A percentile compares a stretch with the other conserved stretches of the same genome.
Conservation (phyloP, 2,113 vertebrate species). For the Eulemur macaco region DNA sequence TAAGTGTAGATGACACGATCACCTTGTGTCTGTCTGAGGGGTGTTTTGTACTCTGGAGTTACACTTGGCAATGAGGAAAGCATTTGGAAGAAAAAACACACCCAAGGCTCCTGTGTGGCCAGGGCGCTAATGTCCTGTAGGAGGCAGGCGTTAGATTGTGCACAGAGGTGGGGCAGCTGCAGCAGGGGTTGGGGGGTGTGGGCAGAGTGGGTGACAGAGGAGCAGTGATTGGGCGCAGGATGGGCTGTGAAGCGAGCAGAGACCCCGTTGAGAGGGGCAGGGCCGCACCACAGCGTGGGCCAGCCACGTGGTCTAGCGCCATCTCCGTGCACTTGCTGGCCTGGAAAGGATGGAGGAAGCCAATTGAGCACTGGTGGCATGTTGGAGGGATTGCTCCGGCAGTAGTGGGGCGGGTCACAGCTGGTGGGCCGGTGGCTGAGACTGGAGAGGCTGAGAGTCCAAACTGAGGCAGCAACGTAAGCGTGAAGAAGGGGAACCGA, state of each 20-base stretch:
- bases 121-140: fast-evolving
- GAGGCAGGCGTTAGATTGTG: neutral
- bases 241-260: neutral
- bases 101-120: neutral
- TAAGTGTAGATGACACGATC: neutral
- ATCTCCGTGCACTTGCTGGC: neutral
- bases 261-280: neutral
- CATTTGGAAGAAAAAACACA: neutral
- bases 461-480: neutral
- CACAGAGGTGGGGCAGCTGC: neutral
- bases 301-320: neutral
- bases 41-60: neutral
- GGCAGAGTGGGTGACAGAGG: neutral
- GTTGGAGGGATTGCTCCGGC: neutral
- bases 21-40: no score
- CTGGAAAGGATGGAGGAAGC: no score
- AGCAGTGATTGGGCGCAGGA: neutral
- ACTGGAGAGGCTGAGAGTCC: neutral
- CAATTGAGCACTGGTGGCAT: neutral
- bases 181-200: neutral
- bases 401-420: fast-evolving
- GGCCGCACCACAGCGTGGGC: fast-evolving
- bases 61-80: neutral
- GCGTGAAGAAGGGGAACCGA: neutral
- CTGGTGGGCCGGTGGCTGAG: neutral